Base-by-base conservation (phyloP, 2,797 vertebrate species). In the Denticeps clupeoides region DNA sequence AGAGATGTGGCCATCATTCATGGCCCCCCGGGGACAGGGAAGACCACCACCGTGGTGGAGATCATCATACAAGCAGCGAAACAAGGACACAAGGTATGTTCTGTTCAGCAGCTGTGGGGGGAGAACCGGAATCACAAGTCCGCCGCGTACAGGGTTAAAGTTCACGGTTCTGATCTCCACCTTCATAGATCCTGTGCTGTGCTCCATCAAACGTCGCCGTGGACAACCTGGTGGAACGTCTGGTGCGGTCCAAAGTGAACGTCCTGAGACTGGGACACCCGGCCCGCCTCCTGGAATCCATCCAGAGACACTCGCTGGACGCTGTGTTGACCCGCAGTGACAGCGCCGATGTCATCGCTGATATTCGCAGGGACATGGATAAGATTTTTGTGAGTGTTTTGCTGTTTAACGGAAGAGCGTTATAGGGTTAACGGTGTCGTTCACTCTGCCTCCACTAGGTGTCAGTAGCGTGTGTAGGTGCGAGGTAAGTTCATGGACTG, bases 41-140 rank as follows among this genome's bases (percentile, higher is more conserved):
- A 99, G 64, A 99, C 95, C 23, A 97, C 93, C 0, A 94, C 95
- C 0, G 78, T 97, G 46, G 86, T 97, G 4, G 95, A 99, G 69
- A 77, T 94, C 44, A 83, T 99, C 57, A 74, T 91, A 25, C 95
- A 98, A 56, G 87, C 87, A 3, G 84, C 93, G 32, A 86, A 82
- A 64, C 89, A 76, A 65, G 88, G 86, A 50, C 75, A 87, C 21
- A 97, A 97, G 80, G 95, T 94, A 64, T 64, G 4, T 54, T 43
- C 6, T 15, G 3, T 29, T 19, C 3, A 7, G 9, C 25, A 27
- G 13, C 5, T 18, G 4, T 7, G n/a, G 4, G 1, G 18, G 18
- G 10, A 45, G 4, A 45, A 41, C n/a, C 7, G 7, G 2, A 2
- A 10, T 2, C 9, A 35, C 12, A 8, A 25, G 6, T 7, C 7